phyloP scores from a whole-genome alignment of 2,113 vertebrate species.

The Pogonocichla stellata region DNA sequence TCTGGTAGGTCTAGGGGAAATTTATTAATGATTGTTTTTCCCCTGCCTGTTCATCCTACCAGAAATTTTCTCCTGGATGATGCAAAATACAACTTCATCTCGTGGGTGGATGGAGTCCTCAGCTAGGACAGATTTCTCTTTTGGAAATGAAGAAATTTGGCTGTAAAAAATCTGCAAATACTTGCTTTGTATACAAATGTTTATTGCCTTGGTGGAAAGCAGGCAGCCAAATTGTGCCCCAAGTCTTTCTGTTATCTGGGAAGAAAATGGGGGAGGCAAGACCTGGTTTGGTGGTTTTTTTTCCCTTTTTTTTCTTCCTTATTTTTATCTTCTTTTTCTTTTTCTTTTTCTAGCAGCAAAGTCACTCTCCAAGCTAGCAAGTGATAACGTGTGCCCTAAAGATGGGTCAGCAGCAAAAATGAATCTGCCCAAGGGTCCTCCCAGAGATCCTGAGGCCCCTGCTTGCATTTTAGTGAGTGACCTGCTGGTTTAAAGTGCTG shows the following conservation, averaged over 20 bases:
- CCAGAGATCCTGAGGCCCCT: background rate
- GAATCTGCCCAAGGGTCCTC: background rate
- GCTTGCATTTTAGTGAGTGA: background rate
- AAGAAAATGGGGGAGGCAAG: background rate
- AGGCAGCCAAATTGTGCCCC: background rate
- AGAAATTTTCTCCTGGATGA: background rate
- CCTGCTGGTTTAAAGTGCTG: background rate
- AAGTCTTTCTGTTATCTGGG: background rate
- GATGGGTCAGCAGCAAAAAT: background rate
- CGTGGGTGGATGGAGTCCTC: background rate
- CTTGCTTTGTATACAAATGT: background rate
- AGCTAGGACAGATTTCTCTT: background rate
- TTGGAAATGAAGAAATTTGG: background rate
- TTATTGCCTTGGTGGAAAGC: background rate
- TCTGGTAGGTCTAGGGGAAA: background rate
- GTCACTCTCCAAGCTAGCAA: background rate
- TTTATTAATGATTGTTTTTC: background rate
- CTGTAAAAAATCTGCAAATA: background rate
- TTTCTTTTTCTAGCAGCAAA: background rate
- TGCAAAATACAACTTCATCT: background rate
- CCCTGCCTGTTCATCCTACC: background rate
- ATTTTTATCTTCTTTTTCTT: rapidly evolving
- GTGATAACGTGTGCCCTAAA: background rate
- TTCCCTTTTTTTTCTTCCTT: too few species aligned
- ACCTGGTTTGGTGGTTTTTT: background rate